Base-by-base conservation (phyloP, 35 echinoderm and acorn worm species). In the Nesometra sesokonis region DNA sequence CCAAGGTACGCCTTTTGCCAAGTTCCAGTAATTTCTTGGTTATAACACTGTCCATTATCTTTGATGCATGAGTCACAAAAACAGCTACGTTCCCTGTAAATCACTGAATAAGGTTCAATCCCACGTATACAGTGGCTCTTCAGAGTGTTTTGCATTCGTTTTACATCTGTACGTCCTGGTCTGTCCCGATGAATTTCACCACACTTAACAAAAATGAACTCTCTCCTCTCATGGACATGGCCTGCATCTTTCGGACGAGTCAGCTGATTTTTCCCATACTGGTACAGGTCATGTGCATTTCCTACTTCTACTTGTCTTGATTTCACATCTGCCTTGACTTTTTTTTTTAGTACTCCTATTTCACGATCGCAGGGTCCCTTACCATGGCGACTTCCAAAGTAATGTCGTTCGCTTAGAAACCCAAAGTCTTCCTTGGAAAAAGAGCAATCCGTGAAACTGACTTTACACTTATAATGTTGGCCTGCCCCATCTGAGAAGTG, bases 311-410 rank as follows among this genome's bases (percentile, higher is more conserved):
- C 81, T 47, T 84, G 81, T 31, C 82, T 29, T 0, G 88, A 21
- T 0, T 35, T 80, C 0, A 85, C 81, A 43, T 80, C 81, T 36
- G 79, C 30, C 0, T 29, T 32, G 3, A 79, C 40, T 19, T 52
- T 31, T 52, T 90, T 93, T 78, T 93, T 93, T 2, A 93, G 23
- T 11, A 93, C 88, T n/a, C 91, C 88, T 29, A 93, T 93, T 80
- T 93, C 91, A 3, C 88, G 2, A 31, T 93, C 91, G 78, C 91
- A 93, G 5, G 88, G 87, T 0, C 88, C 88, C 57, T 93, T 90
- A 0, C 91, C 91, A 89, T 93, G 88, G 0, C 87, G 83, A 23
- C 80, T 86, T 32, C 91, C 85, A 46, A 93, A 93, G 77, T 86
- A 93, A 37, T 93, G 91, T 38, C 82, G 85, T 46, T 93, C 91